A percentile compares a stretch with the other conserved stretches of the same genome.
Conservation (phyloP, 2,888 invertebrate species). For the Druceiella hillmani region DNA sequence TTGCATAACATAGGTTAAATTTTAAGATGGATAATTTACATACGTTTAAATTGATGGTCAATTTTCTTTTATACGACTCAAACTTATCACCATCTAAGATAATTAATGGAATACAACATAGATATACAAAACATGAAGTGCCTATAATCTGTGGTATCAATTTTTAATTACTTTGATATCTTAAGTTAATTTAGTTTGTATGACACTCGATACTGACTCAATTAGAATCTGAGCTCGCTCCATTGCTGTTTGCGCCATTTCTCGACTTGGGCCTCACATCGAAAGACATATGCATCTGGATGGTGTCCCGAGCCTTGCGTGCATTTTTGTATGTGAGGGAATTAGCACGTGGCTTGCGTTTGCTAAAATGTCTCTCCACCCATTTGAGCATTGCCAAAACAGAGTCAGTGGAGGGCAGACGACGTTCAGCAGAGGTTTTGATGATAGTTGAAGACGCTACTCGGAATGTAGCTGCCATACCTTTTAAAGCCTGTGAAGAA, state of each 20-base stretch:
- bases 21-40: too few species aligned
- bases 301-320: constrained; percentile 59
- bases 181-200: too few species aligned
- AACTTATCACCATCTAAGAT: too few species aligned
- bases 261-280: constrained; percentile 34
- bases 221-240: constrained; percentile 41
- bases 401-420: constrained; percentile 83
- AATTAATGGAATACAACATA: too few species aligned
- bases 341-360: constrained; percentile 70
- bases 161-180: too few species aligned
- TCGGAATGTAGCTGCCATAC: constrained; percentile 90
- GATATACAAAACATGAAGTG: too few species aligned
- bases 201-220: too few species aligned
- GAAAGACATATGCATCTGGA: constrained; percentile 75
- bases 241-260: constrained; percentile 28
- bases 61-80: too few species aligned
- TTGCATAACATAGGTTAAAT: too few species aligned
- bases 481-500: constrained; percentile 69
- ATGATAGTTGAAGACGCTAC: constrained; percentile 80
- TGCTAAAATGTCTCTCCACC: constrained; percentile 80
- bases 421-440: constrained; percentile 80
- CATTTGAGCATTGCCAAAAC: constrained; percentile 86
- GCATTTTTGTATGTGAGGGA: constrained; percentile 57
- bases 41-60: too few species aligned
- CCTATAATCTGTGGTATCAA: too few species aligned